Conservation (phyloP, 2,797 vertebrate species). For the Carcharodon carcharias region DNA sequence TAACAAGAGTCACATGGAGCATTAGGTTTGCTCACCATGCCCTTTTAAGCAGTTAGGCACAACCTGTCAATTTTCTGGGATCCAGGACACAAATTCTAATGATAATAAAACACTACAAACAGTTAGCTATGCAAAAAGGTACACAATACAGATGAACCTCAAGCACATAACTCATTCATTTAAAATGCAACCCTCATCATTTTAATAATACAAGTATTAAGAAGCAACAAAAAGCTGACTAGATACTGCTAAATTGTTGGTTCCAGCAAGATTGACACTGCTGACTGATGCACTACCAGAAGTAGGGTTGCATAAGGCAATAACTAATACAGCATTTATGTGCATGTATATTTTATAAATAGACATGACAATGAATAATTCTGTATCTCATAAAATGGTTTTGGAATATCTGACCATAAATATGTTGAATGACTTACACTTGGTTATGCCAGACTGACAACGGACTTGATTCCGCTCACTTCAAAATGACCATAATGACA, state of each 20-base stretch:
- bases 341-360: not conserved
- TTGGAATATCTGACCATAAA: not conserved
- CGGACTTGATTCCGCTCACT: not conserved
- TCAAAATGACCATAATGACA: not conserved
- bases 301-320: not conserved
- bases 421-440: constrained; percentile 7
- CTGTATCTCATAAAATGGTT: not conserved
- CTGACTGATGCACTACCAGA: not conserved
- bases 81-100: not conserved
- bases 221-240: not conserved
- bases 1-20: not conserved
- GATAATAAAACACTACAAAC: not conserved
- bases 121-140: not conserved
- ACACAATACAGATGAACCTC: not conserved
- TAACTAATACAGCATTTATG: not conserved
- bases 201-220: not conserved
- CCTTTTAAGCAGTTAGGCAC: not conserved
- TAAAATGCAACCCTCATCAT: not conserved
- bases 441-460: not conserved
- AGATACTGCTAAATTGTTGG: not conserved
- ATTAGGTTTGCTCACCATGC: not conserved
- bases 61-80: not conserved
- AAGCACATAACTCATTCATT: too few relatives aligned
- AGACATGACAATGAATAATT: not conserved
- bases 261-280: not conserved